A percentile compares a stretch with the other conserved stretches of the same genome.
phyloP scores from a whole-genome alignment of 2,888 invertebrate species.

The Scaptomyza flava region DNA sequence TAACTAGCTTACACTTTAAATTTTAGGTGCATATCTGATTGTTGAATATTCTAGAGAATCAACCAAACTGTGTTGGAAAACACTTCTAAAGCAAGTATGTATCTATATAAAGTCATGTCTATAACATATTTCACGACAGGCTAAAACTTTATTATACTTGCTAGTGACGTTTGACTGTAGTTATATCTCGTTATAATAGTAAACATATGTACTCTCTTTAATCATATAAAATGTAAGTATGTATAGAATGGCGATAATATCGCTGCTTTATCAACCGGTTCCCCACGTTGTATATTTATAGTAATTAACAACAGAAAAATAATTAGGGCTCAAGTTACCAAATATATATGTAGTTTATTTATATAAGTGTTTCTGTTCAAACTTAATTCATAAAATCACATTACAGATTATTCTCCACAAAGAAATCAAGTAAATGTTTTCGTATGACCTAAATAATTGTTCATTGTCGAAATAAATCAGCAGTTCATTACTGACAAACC shows the following conservation, averaged over 20 bases:
- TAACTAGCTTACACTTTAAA: no score
- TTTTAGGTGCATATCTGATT: no score
- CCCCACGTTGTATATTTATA: slow-evolving; percentile 13
- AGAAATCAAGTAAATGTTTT: neutral
- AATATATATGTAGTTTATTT: neutral
- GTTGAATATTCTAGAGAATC: neutral
- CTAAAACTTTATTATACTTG: neutral
- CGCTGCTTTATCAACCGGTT: slow-evolving; percentile 31
- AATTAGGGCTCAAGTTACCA: neutral
- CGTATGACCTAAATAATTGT: neutral
- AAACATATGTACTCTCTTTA: neutral
- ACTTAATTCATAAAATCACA: neutral
- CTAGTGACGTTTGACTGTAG: neutral
- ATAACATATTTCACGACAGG: neutral
- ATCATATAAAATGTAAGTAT: slow-evolving; percentile 1
- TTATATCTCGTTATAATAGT: neutral
- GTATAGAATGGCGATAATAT: neutral
- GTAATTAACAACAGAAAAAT: neutral
- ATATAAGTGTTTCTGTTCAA: neutral
- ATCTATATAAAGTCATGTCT: no score
- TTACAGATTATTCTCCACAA: neutral
- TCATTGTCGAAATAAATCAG: slow-evolving; percentile 1
- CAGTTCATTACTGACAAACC: neutral
- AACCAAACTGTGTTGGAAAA: neutral
- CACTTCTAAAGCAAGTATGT: neutral